These are phyloP conservation scores for Cetonia aurata DNA, from an alignment of 2,888 invertebrate species.

Conservation along the genomic window DNA sequence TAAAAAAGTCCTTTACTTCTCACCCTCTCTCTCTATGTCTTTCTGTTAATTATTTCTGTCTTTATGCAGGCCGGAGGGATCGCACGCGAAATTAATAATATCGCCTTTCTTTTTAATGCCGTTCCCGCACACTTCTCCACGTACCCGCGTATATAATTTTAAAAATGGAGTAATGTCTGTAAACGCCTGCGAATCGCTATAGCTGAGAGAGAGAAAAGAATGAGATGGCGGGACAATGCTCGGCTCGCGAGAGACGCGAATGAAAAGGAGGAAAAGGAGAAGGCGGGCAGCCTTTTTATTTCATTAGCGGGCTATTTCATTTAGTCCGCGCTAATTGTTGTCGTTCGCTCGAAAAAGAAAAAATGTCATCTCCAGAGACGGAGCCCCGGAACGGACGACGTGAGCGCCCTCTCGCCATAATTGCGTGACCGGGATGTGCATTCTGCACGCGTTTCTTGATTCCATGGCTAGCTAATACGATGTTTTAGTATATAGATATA, in stretches of 20 bases:
- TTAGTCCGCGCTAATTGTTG: slow-evolving; percentile 17
- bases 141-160: too few species aligned
- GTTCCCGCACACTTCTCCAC: too few species aligned
- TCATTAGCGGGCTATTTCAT: slow-evolving; percentile 22
- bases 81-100: slow-evolving; percentile 1
- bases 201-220: neutral
- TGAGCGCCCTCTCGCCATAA: too few species aligned
- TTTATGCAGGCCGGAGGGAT: neutral
- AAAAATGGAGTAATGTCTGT: neutral
- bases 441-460: too few species aligned
- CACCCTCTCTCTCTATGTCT: neutral
- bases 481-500: too few species aligned
- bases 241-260: neutral
- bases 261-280: too few species aligned
- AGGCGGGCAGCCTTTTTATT: slow-evolving; percentile 6
- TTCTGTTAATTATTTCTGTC: neutral
- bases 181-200: neutral
- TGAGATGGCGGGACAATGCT: neutral
- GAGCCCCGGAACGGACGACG: too few species aligned
- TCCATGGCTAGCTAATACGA: too few species aligned
- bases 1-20: neutral
- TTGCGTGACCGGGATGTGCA: too few species aligned
- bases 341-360: neutral
- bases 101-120: too few species aligned
- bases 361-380: neutral